Base-by-base conservation (phyloP, 2,797 vertebrate species). In the Ibycter americanus region DNA sequence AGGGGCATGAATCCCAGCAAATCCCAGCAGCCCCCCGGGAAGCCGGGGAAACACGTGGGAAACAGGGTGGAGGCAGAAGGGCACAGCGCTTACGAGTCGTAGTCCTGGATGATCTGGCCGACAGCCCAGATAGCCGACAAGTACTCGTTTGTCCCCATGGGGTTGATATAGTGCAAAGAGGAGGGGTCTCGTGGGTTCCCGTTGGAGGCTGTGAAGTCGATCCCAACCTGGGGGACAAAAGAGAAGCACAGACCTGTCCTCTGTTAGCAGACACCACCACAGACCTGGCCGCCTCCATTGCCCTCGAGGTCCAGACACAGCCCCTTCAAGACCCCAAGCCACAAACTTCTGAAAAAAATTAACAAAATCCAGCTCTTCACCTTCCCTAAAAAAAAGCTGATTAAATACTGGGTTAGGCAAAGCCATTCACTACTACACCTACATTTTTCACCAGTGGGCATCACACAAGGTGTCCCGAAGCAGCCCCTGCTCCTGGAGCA, bases 101-200 rank as follows among this genome's bases (percentile, higher is more conserved):
- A 99, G 98, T 99, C 99, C 97, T 99, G 99, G 96, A 99, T 99
- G 97, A 99, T 99, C 97, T 99, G 99, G 40, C 99, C 99, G 0
- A 99, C 99, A 10, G 99, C 99, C 98, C 99, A 99, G 94, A 99
- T 99, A 58, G 99, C 99, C 0, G 99, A 98, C 42, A 99, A 97
- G 92, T 99, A 99, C 93, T 99, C 99, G 0, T 99, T 99, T 95
- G 99, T 99, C 90, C 99, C 99, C 98, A 99, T 95, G 13, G 99
- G 99, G 98, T 99, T 99, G 97, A 99, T 99, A 94, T 99, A 99
- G 98, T 99, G 99, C 95, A 99, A 98, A 73, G 99, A 99, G 26
- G 99, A 99, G 9, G 99, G 98, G 91, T 99, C 99, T 4, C 99
- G 98, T 5, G 99, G 99, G 94, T 99, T 99, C 89, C 99, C 99